phyloP scores from a whole-genome alignment of 2,888 invertebrate species.

The Anticlea derivata region DNA sequence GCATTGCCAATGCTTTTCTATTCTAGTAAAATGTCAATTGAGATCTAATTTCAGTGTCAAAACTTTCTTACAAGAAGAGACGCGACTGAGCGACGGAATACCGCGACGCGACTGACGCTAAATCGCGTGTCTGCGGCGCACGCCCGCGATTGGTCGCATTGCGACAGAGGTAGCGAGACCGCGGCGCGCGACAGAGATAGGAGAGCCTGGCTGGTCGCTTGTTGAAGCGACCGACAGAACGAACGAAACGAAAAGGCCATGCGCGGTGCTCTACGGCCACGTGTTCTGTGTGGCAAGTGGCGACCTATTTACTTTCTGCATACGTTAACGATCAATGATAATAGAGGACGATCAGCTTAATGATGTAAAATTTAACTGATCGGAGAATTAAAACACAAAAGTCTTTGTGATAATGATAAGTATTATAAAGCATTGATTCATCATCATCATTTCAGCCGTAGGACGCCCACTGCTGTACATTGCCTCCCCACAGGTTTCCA shows the following conservation, averaged over 20 bases:
- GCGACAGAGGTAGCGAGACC: constrained; percentile 17
- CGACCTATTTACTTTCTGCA: constrained; percentile 17
- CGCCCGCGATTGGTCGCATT: constrained; percentile 35
- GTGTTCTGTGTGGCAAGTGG: constrained; percentile 4
- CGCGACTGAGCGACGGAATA: constrained; percentile 34
- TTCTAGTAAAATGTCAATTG: too few relatives aligned
- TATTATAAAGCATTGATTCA: too few relatives aligned
- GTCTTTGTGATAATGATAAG: too few relatives aligned
- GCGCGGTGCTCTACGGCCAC: constrained; percentile 12
- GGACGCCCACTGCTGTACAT: too few relatives aligned
- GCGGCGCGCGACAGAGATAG: constrained; percentile 26
- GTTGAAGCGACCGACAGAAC: constrained; percentile 9
- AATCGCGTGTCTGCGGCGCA: constrained; percentile 39
- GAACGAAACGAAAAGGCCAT: constrained; percentile 1
- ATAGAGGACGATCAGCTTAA: too few relatives aligned
- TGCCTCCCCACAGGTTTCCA: too few relatives aligned
- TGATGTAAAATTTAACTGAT: too few relatives aligned
- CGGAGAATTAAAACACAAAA: too few relatives aligned
- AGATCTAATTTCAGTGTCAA: constrained; percentile 5
- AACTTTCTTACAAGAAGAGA: too few relatives aligned
- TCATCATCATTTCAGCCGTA: too few relatives aligned
- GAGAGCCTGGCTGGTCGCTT: constrained; percentile 9
- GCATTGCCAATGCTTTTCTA: too few relatives aligned
- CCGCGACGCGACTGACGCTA: constrained; percentile 57
- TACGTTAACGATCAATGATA: neutral